Conservation (phyloP, 1,140 invertebrate species). For the Bombus cullumanus region DNA sequence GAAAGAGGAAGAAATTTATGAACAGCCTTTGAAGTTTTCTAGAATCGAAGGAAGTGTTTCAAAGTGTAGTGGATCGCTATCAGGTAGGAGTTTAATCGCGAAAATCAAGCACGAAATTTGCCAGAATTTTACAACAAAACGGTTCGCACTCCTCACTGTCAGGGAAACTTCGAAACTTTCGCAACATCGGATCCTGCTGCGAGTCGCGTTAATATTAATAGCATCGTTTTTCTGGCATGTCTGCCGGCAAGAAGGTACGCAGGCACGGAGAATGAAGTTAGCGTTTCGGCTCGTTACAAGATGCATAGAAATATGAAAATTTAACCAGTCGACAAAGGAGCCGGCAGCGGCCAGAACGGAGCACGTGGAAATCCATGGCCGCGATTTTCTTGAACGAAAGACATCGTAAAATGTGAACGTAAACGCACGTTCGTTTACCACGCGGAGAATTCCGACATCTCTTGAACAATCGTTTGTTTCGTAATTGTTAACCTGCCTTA, state of each 20-base stretch:
- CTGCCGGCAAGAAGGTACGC: conserved; percentile 18
- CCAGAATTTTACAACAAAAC: background rate
- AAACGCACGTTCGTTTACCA: conserved; percentile 52
- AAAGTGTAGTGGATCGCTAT: background rate
- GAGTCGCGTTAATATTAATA: conserved; percentile 22
- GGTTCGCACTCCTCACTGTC: background rate
- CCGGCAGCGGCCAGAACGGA: too few relatives aligned
- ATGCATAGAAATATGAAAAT: conserved; percentile 64
- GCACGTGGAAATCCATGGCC: background rate
- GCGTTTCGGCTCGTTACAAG: conserved; percentile 38
- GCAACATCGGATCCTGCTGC: background rate
- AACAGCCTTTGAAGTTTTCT: background rate
- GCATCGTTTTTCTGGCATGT: conserved; percentile 4
- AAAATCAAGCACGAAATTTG: background rate
- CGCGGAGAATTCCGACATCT: background rate
- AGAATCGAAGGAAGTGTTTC: background rate
- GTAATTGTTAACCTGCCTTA: too few relatives aligned
- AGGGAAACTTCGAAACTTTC: conserved; percentile 4
- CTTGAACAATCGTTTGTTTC: background rate
- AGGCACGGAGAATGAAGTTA: conserved; percentile 16
- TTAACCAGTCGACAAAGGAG: conserved; percentile 48
- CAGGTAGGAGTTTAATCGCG: background rate
- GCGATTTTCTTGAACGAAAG: background rate
- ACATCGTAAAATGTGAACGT: conserved; percentile 25
- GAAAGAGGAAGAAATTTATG: background rate